A percentile compares a stretch with the other conserved stretches of the same genome.
phyloP scores from a whole-genome alignment of 2,888 invertebrate species.

The Argynnis bischoffii region DNA sequence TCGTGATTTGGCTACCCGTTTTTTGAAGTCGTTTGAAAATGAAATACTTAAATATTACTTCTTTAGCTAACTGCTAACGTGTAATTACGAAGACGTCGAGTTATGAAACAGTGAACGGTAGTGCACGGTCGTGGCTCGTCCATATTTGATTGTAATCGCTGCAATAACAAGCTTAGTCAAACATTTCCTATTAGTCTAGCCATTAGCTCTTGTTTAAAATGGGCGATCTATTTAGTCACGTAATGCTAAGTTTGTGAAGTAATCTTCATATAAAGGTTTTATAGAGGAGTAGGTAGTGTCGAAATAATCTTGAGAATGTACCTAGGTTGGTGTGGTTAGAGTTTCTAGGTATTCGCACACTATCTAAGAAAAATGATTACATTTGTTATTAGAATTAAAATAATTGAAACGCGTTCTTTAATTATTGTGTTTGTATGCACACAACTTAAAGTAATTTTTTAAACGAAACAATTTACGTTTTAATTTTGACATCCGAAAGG shows the following conservation, averaged over 20 bases:
- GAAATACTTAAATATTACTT: neutral
- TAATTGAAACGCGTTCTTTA: too few species aligned
- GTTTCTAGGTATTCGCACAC: slow-evolving; percentile 6
- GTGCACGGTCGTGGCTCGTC: slow-evolving; percentile 24
- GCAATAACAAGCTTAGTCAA: slow-evolving; percentile 22
- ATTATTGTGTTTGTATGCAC: too few species aligned
- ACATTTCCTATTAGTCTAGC: slow-evolving; percentile 22
- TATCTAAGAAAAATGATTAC: neutral
- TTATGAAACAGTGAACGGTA: slow-evolving; percentile 35
- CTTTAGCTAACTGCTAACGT: neutral
- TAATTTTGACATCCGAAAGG: too few species aligned
- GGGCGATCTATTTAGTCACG: slow-evolving; percentile 18
- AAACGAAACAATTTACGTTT: too few species aligned
- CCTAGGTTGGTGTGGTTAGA: neutral
- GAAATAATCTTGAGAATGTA: neutral
- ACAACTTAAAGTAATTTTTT: too few species aligned
- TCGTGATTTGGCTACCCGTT: neutral
- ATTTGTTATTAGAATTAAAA: too few species aligned
- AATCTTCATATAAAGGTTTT: slow-evolving; percentile 1
- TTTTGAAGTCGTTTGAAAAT: neutral
- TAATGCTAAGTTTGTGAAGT: slow-evolving; percentile 17
- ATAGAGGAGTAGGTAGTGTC: neutral
- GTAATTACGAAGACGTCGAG: slow-evolving; percentile 14
- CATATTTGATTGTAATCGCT: slow-evolving; percentile 33
- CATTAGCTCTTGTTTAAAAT: slow-evolving; percentile 19